Evolutionary conservation across 2,113 vertebrate species (phyloP), one percentile per base, ranked within the genome.

Genomic region (Hepsetus odoe): DNA sequence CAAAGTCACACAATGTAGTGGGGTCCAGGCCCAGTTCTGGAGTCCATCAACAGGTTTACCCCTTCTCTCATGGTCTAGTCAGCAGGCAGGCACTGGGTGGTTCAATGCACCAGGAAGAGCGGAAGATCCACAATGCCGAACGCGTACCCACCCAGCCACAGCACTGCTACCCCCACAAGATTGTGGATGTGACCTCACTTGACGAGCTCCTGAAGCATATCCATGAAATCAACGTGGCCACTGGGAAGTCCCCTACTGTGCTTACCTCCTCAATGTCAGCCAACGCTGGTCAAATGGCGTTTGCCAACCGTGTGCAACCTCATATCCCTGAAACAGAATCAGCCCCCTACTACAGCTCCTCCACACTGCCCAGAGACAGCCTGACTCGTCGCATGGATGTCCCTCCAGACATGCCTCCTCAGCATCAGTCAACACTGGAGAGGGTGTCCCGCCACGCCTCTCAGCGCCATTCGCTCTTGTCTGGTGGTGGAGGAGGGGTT

Each of bases 121-220:
- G 93, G 38, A 95, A 95, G 87, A 90, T 94, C 86, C 92, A 92
- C 58, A 94, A 94, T 3, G 83, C 86, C 0, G 93, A 95, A 28
- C 89, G 93, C 0, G 87, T 94, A 56, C 55, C 94, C 35, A 93
- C 92, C 74, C 94, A 88, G 76, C 93, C 84, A 0, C 95, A 85
- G 78, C 90, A 75, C 56, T 90, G 92, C 58, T 94, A 92, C 86
- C 88, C 65, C 13, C 93, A 91, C 86, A 95, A 94, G 87, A 94
- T 94, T 12, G 94, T 95, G 84, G 96, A 96, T 51, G 93, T 97
- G n/a, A 96, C 94, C 8, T 95, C 95, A 0, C 86, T 97, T 51
- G 96, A 97, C 32, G 95, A 96, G 80, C 92, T 97, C 30, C 90
- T 97, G 33, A 95, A 94, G 53, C 94, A 96, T 82, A 94, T 97